Evolutionary conservation across 2,113 vertebrate species (phyloP), one percentile per base, ranked within the genome.

Genomic region (Melozone crissalis): DNA sequence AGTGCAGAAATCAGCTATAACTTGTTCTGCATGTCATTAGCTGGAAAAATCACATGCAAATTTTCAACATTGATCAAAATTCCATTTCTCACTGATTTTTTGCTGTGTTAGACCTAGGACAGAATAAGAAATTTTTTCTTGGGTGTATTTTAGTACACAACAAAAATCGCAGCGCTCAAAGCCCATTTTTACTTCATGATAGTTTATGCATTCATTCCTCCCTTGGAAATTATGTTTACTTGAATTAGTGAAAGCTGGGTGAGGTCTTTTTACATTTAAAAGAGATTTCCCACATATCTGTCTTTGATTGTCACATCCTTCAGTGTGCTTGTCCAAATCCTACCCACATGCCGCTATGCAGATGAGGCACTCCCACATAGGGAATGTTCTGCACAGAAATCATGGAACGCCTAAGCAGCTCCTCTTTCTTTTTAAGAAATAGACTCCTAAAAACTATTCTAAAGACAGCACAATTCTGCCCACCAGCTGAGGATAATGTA

Each of bases 301-400:
- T n/a, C 61, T 96, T 95, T 97, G 96, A 96, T 96, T 96, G 68
- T 96, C 93, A 93, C 66, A 62, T 71, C 94, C 87, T 82, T 96
- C 83, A 91, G 82, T 95, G 91, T 78, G 47, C 95, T 87, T 94
- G 87, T 96, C 97, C 96, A 95, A 97, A 93, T 89, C 90, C 97
- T 95, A 55, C 97, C 96, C 96, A 97, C 96, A 86, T 71, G 62
- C 91, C 65, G 19, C 93, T 90, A 87, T 97, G 95, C 88, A 97
- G 92, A 97, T 94, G 87, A 93, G 76, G 67, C 96, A 87, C 97
- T 95, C 97, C 97, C 94, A 97, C 97, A 55, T 88, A 39, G n/a
- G n/a, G 77, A 96, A 90, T 91, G 85, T 96, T 96, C 95, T 97
- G 76, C 97, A 82, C 94, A 95, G 87, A 93, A 88, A 95, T 79